These are phyloP conservation scores for Pristionchus arcanus DNA, from an alignment of 2,888 invertebrate genomes.

Conservation along the genomic window DNA sequence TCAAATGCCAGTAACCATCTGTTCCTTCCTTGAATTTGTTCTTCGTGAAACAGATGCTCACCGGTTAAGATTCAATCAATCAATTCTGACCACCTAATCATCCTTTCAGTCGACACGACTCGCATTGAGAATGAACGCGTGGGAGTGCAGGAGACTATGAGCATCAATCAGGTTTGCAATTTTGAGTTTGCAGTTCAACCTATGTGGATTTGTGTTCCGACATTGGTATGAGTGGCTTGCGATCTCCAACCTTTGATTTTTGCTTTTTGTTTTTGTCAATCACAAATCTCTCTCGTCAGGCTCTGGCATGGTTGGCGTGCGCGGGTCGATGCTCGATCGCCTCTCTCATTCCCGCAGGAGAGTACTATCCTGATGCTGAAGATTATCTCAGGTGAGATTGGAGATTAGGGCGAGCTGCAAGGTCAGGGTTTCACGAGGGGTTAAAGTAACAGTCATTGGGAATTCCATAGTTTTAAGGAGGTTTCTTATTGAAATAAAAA, in stretches of 20 bases:
- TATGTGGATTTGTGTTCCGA: not conserved
- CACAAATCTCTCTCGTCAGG: not conserved
- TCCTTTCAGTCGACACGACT: not conserved
- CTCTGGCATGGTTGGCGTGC: conserved; percentile 52
- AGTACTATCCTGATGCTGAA: conserved; percentile 38
- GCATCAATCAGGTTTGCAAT: conserved; percentile 25
- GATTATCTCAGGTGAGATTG: conserved; percentile 6
- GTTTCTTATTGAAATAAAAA: not conserved
- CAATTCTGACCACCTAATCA: not conserved
- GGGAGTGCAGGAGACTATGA: conserved; percentile 26
- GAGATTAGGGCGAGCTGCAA: not conserved
- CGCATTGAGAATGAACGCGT: not conserved
- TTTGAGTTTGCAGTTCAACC: not conserved
- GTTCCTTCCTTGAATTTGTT: not conserved
- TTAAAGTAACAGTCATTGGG: not conserved
- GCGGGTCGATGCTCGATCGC: conserved; percentile 17
- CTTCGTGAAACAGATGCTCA: not conserved
- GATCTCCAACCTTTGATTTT: not conserved
- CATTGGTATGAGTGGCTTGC: not conserved
- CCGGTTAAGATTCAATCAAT: not conserved
- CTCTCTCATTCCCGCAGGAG: conserved; percentile 29
- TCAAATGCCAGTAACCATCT: too few species aligned
- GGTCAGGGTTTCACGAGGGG: not conserved
- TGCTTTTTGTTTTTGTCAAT: not conserved
- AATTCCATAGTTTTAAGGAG: not conserved